Percentiles rank a stretch among this genome's conserved stretches.
Evolutionary conservation across 2,113 vertebrate genomes (phyloP).

Genomic region (Crotalus horridus): DNA sequence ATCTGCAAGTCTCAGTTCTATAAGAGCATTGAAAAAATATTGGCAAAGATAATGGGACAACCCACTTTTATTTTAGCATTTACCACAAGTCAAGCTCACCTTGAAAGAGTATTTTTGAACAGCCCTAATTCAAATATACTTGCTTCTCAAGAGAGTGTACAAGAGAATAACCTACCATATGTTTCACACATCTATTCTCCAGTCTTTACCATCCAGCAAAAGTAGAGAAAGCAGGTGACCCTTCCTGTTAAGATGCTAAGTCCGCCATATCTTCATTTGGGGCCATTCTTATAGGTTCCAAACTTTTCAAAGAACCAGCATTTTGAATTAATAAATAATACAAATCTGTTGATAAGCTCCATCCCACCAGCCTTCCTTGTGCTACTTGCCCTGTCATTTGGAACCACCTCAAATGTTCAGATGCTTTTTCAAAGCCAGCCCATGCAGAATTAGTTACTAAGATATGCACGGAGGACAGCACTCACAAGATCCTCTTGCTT

Average conservation of each 20-base stretch:
- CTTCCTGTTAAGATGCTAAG: not conserved
- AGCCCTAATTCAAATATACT: not conserved
- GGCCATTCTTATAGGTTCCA: not conserved
- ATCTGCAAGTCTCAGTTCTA: not conserved
- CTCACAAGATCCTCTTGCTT: not conserved
- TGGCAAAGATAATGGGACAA: not conserved
- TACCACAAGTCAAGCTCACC: not conserved
- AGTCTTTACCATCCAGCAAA: not conserved
- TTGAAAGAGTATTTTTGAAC: not conserved
- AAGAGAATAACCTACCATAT: not conserved
- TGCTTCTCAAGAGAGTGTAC: not conserved
- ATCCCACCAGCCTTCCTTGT: not conserved
- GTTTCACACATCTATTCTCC: not conserved
- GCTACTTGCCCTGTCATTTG: not conserved
- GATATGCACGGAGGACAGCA: not conserved
- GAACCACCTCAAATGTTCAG: not conserved
- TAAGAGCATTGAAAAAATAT: not conserved
- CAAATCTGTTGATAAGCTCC: not conserved
- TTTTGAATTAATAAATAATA: not conserved
- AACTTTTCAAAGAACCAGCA: not conserved
- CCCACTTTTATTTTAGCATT: not conserved
- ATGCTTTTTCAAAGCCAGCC: not conserved
- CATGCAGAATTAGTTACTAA: not conserved
- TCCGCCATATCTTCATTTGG: not conserved
- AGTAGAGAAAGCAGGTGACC: not conserved